Evolutionary conservation across 2,113 vertebrate species (phyloP).

Genomic region (Chloropsis cyanopogon): DNA sequence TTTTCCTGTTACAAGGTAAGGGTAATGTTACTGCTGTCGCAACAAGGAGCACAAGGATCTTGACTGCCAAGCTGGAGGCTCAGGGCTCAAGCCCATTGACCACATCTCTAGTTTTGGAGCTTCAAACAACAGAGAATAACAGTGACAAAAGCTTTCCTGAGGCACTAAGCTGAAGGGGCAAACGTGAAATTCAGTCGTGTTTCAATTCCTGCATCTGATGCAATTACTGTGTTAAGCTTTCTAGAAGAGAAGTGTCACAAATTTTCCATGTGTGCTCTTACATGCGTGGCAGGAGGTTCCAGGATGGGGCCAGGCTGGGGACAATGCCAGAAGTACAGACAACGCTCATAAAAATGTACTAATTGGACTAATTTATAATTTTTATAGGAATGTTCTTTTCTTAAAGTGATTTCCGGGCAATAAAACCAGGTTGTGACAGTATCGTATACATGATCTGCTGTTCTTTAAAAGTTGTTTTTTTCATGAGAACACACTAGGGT

Average conservation of each 20-base stretch:
- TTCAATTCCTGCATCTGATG: background rate
- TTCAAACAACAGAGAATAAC: background rate
- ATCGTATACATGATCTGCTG: background rate
- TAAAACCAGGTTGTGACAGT: background rate
- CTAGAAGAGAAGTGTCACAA: background rate
- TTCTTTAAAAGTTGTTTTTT: background rate
- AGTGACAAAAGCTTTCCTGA: background rate
- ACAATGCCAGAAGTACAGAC: background rate
- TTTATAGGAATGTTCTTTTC: background rate
- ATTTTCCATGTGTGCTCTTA: background rate
- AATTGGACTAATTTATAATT: background rate
- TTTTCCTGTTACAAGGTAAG: background rate
- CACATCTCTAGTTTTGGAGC: background rate
- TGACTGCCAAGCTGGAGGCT: background rate
- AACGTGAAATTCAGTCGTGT: fast-evolving
- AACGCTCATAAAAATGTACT: background rate
- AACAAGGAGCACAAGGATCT: background rate
- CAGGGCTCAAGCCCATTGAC: background rate
- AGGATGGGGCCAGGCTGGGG: background rate
- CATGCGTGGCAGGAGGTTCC: background rate
- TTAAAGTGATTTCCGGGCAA: background rate
- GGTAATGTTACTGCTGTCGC: background rate
- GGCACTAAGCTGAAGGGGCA: background rate
- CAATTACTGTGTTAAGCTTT: background rate
- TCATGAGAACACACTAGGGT: background rate